A percentile compares a stretch with the other conserved stretches of the same genome.
phyloP scores from a whole-genome alignment of 2,797 vertebrate species.

The Acomys russatus region DNA sequence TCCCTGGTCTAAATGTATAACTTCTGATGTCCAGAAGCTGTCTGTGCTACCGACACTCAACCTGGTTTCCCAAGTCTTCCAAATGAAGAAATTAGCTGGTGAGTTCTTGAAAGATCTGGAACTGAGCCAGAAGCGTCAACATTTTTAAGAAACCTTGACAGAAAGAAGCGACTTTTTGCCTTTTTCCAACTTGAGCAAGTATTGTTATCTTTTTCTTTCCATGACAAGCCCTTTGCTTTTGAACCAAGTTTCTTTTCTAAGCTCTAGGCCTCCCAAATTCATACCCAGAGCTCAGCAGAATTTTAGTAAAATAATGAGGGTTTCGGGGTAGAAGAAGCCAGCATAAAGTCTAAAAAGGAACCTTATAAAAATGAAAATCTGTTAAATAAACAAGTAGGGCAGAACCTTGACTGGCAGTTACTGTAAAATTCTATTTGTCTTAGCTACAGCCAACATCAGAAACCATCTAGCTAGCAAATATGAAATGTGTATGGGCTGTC shows the following conservation, averaged over 20 bases:
- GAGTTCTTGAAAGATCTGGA: slow-evolving; percentile 48
- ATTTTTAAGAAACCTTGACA: slow-evolving; percentile 48
- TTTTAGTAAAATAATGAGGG: slow-evolving; percentile 62
- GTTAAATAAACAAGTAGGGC: slow-evolving; percentile 36
- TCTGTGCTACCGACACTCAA: background rate
- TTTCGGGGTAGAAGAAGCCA: background rate
- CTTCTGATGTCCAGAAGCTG: background rate
- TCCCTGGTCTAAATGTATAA: background rate
- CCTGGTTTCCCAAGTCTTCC: background rate
- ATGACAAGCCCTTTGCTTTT: background rate
- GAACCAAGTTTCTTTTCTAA: slow-evolving; percentile 48
- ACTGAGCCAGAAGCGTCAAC: slow-evolving; percentile 21
- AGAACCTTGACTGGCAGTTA: background rate
- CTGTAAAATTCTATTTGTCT: slow-evolving; percentile 40
- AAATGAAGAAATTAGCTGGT: background rate
- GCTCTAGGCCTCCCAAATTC: background rate
- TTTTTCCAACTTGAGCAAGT: slow-evolving; percentile 46
- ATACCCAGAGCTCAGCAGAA: slow-evolving; percentile 38
- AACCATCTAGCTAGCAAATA: slow-evolving; percentile 20
- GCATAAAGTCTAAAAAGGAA: slow-evolving; percentile 44
- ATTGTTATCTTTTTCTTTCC: slow-evolving; percentile 15
- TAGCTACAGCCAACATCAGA: slow-evolving; percentile 58
- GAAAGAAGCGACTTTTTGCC: background rate
- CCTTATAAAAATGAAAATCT: slow-evolving; percentile 23
- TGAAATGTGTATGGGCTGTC: background rate